Base-by-base conservation (phyloP, 1,140 invertebrate species). In the Pararge aegeria region DNA sequence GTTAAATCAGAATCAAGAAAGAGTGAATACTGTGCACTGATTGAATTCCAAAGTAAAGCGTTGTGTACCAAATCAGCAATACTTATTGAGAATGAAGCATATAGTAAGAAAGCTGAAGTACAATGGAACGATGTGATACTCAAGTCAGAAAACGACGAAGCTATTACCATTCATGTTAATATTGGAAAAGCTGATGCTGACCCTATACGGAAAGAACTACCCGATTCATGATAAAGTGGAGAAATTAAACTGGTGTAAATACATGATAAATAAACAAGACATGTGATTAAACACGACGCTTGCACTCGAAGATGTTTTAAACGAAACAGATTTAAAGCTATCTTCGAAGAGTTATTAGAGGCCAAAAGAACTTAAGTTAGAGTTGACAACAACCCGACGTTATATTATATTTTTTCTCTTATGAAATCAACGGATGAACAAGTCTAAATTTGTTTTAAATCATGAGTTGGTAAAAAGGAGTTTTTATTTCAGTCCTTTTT, bases 41-140 rank as follows among this genome's bases (percentile, higher is more conserved):
- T 90, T 10, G 87, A 90, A 55, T 90, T 90, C 61, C 82, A 89
- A 73, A 87, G 87, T 60, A 85, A 85, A 68, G 79, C 81, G 0
- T 55, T 89, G 16, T 68, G 75, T 53, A 89, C 80, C n/a, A 90
- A 89, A 73, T 85, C 80, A 6, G 84, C 80, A 27, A 80, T 90
- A 37, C 50, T 84, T 5, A 87, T 89, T 38, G 87, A 89, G 42
- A 88, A 89, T 61, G 84, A 87, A 61, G 66, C 78, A 3, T 90
- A 88, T 46, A 80, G 83, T 13, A 90, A 87, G 72, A 89, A 88
- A 69, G 87, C 86, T 6, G 83, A 89, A 60, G 75, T 89, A 1
- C 85, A 89, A 64, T 87, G 85, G 83, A 85, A 78, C 50, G 83
- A 90, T 55, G 73, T 83, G 0, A 73, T 83, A 15, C 73, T 83